Conservation (phyloP, 2,797 vertebrate species). For the Columba guinea region DNA sequence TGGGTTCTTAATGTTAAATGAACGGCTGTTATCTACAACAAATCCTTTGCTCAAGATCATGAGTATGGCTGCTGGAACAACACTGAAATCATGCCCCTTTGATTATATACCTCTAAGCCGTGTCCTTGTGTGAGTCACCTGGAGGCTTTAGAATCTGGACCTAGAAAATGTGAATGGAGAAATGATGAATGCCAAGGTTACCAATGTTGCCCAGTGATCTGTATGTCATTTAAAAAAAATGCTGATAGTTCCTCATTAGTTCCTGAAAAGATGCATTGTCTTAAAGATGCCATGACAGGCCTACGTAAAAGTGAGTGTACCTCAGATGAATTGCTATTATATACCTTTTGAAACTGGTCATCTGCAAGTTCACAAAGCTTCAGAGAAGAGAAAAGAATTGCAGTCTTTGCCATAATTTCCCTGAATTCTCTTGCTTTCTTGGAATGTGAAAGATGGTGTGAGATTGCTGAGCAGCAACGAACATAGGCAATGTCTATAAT, state of each 20-base stretch:
- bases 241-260: not conserved
- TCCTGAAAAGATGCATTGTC: not conserved
- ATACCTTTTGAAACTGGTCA: not conserved
- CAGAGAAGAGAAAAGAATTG: not conserved
- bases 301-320: not conserved
- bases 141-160: not conserved
- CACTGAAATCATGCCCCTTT: not conserved
- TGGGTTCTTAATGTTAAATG: not conserved
- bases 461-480: slow-evolving; percentile 16
- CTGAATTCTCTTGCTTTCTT: not conserved
- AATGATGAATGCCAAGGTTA: not conserved
- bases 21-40: not conserved
- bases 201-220: not conserved
- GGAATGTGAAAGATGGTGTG: slow-evolving; percentile 7
- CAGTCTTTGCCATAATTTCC: not conserved
- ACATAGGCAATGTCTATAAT: not conserved
- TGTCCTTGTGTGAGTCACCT: not conserved
- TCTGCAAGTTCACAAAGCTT: not conserved
- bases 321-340: not conserved
- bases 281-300: not conserved
- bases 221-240: not conserved
- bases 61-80: not conserved
- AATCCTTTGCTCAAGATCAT: not conserved
- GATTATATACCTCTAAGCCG: not conserved
- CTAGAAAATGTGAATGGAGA: not conserved